Base-by-base conservation (phyloP, 2,113 vertebrate genomes). In the Melanerpes aurifrons region DNA sequence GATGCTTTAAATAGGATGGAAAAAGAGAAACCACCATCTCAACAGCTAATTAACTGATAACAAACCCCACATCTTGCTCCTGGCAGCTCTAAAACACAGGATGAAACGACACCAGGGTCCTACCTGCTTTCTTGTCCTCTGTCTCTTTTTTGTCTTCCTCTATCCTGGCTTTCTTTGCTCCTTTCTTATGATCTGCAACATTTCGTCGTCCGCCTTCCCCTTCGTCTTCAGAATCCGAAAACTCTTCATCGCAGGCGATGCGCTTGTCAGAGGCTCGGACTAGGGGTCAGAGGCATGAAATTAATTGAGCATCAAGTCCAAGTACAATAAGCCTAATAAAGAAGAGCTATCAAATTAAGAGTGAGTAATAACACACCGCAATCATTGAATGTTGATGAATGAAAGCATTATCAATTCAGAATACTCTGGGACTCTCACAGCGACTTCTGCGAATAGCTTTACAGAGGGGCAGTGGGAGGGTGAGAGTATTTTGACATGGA, bases 171-270 rank as follows among this genome's bases (percentile, higher is more conserved):
- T 99, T 98, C 92, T 99, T 99, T 3, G 96, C 97, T 89, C 98
- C 98, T 95, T 99, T 99, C 97, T 99, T 99, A 96, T 99, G 98
- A 97, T 98, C 99, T 86, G 98, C 97, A 85, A 98, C 96, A 59
- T 99, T 99, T 95, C 98, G 98, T 62, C 98, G 97, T 29, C 99
- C 98, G 61, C 98, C 99, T 95, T 99, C 98, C 13, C 99, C 99
- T 97, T 99, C 98, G 35, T 99, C 99, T 93, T 99, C 98, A 43
- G 99, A 99, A 96, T 99, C 98, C 2, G 99, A 99, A 93, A 99
- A 99, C 92, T 99, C 99, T 82, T 99, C 99, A 59, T 99, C 98
- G 57, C 99, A 99, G 59, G 98, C 98, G 95, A 99, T 99, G 93
- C 98, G 98, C 92, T 99, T 99, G 85, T 99, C 99, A 66, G 98